Evolutionary conservation across 2,797 vertebrate genomes (phyloP).

Genomic region (Poeciliopsis paucimaculata): DNA sequence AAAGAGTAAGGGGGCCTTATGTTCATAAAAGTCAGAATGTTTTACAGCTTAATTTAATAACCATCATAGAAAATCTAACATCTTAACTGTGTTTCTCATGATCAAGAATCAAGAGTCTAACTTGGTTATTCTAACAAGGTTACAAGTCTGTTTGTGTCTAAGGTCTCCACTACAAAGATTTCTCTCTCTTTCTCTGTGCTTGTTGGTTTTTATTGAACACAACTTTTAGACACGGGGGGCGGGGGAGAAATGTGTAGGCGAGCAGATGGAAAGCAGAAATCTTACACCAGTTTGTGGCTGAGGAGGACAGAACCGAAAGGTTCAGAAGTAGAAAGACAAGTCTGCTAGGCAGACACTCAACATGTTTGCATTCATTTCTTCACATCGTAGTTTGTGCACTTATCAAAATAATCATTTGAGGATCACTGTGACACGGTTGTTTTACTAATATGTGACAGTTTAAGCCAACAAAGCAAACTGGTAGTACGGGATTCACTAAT

Average conservation of each 20-base stretch:
- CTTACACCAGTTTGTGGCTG: conserved; percentile 46
- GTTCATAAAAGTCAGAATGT: neutral
- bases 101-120: conserved; percentile 26
- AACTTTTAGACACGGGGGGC: conserved; percentile 16
- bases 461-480: conserved; percentile 18
- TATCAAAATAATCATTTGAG: neutral
- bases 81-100: conserved; percentile 30
- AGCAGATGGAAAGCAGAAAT: conserved; percentile 67
- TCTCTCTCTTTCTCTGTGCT: neutral
- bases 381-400: neutral
- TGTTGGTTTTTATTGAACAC: conserved; percentile 35
- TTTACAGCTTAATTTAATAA: conserved; percentile 27
- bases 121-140: conserved; percentile 43
- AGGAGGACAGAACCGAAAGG: conserved; percentile 9
- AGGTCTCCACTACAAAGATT: conserved; percentile 10
- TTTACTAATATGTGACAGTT: conserved; percentile 23
- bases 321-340: conserved; percentile 19
- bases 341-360: conserved; percentile 13
- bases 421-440: conserved; percentile 2
- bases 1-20: conserved; percentile 15
- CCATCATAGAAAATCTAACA: conserved; percentile 15
- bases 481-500: conserved; percentile 49
- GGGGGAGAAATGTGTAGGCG: conserved; percentile 4
- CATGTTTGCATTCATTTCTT: conserved; percentile 19
- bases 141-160: conserved; percentile 24